Evolutionary conservation across 2,797 vertebrate genomes (phyloP).

Genomic region (Cyprinodon diabolis): DNA sequence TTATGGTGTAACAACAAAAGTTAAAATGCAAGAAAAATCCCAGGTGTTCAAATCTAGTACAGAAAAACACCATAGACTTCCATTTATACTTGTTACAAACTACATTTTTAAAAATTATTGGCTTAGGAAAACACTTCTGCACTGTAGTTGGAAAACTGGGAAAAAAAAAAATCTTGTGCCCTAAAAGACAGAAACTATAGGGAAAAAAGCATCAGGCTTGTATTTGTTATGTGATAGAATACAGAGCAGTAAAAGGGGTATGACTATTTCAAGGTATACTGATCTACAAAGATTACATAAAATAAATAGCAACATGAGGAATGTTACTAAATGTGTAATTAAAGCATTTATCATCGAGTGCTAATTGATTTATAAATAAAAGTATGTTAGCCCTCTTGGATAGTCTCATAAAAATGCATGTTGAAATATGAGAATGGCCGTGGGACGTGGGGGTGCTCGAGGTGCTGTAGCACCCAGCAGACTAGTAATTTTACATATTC

Average conservation of each 20-base stretch:
- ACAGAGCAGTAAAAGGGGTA: background rate
- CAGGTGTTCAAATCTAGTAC: no score
- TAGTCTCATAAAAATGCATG: constrained; percentile 20
- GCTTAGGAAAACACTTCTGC: background rate
- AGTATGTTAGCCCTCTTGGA: background rate
- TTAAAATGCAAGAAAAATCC: no score
- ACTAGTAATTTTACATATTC: no score
- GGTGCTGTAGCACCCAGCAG: no score
- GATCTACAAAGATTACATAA: background rate
- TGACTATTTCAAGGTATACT: background rate
- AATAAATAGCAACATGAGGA: background rate
- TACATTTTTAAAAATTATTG: no score
- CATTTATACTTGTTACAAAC: no score
- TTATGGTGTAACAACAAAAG: no score
- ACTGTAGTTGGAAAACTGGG: background rate
- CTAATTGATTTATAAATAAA: background rate
- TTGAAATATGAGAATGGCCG: background rate
- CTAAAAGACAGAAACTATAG: constrained; percentile 39
- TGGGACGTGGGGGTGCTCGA: no score
- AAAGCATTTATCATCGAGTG: background rate
- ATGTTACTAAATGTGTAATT: background rate
- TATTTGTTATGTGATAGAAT: background rate
- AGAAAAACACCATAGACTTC: no score
- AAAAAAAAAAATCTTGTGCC: constrained; percentile 19
- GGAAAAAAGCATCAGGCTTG: constrained; percentile 19